These are phyloP conservation scores for Paedocypris micromegethes DNA, from an alignment of 2,797 vertebrate genomes.

Conservation along the genomic window DNA sequence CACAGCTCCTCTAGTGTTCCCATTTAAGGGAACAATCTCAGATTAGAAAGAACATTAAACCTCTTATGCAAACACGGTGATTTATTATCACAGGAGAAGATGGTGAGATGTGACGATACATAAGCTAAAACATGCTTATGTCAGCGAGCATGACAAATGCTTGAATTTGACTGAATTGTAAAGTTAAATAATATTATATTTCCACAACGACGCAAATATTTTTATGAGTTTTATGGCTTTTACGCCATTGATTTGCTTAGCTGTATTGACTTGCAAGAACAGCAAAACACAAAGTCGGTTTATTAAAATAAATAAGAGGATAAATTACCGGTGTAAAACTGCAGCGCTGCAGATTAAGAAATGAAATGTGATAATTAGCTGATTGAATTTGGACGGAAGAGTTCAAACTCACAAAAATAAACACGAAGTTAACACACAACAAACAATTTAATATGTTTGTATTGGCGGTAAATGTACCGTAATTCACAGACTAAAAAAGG, in stretches of 20 bases:
- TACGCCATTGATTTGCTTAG: neutral
- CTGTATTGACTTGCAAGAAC: conserved; percentile 6
- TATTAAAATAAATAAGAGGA: conserved; percentile 27
- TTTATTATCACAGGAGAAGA: conserved; percentile 12
- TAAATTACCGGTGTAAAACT: conserved; percentile 10
- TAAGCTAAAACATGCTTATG: too few relatives aligned
- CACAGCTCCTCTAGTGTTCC: conserved; percentile 2
- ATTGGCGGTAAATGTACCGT: too few relatives aligned
- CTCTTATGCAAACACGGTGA: conserved; percentile 14
- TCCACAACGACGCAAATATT: neutral
- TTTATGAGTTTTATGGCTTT: conserved; percentile 9
- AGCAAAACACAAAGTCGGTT: conserved; percentile 7
- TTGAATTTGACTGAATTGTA: too few relatives aligned
- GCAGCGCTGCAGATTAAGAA: conserved; percentile 23
- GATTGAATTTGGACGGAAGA: conserved; percentile 33
- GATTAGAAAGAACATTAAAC: conserved; percentile 23
- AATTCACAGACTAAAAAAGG: too few relatives aligned
- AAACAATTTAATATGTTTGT: too few relatives aligned
- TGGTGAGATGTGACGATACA: neutral
- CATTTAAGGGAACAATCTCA: conserved; percentile 6
- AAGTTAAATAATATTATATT: too few relatives aligned
- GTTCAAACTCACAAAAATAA: conserved; percentile 9
- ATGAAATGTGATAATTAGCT: conserved; percentile 42
- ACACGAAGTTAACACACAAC: too few relatives aligned
- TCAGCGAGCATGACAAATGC: too few relatives aligned